phyloP scores from a whole-genome alignment of 2,888 invertebrate species.

The Sinotaia quadrata region DNA sequence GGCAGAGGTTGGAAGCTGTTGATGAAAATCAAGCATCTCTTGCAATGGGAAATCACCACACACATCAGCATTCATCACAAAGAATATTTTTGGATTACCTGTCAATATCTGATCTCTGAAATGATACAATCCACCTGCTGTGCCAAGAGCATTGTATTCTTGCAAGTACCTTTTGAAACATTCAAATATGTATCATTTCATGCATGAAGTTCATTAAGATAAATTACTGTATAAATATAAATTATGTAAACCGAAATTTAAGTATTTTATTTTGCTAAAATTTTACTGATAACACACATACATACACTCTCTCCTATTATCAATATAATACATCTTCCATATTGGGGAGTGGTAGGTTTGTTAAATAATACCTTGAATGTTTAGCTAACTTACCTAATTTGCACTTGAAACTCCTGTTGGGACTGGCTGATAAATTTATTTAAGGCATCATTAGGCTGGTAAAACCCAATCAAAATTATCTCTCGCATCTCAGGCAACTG shows the following conservation, averaged over 20 bases:
- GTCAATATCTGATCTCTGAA: conserved; percentile 95
- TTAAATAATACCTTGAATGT: no score
- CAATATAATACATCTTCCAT: no score
- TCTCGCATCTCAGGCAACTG: conserved; percentile 86
- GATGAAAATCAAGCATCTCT: conserved; percentile 78
- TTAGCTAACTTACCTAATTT: conserved; percentile 84
- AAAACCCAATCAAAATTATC: conserved; percentile 94
- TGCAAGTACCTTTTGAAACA: conserved; percentile 85
- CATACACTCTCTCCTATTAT: no score
- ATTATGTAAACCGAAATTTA: no score
- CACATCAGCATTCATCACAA: conserved; percentile 97
- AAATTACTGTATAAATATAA: no score
- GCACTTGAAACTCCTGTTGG: conserved; percentile 85
- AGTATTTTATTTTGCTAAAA: no score
- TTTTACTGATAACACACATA: no score
- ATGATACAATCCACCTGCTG: conserved; percentile 96
- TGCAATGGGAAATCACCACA: conserved; percentile 95
- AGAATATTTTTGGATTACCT: conserved; percentile 89
- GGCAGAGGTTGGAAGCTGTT: conserved; percentile 49
- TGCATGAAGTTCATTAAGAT: no score
- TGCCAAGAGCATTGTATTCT: conserved; percentile 94
- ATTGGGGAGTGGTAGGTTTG: no score
- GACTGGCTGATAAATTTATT: conserved; percentile 89
- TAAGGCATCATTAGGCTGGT: conserved; percentile 84
- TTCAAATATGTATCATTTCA: no score